Evolutionary conservation across 1,140 invertebrate species (phyloP).

Genomic region (Bombus ignitus): DNA sequence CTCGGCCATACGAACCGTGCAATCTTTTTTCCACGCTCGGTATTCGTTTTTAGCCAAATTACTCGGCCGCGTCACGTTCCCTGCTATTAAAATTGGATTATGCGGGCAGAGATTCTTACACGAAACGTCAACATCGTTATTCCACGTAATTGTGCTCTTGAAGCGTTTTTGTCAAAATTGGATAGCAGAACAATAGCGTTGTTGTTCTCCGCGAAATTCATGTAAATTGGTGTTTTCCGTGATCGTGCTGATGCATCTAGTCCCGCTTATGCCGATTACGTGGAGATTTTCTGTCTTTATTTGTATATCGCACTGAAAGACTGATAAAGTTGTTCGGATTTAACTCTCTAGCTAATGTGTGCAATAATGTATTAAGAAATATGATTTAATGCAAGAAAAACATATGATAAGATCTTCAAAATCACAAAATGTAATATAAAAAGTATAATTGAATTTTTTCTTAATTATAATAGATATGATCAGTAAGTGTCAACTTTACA

Average conservation of each 20-base stretch:
- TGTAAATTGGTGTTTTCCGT: not conserved
- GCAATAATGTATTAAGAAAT: too few species aligned
- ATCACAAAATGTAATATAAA: too few species aligned
- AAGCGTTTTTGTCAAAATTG: not conserved
- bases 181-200: not conserved
- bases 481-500: too few species aligned
- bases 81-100: not conserved
- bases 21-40: not conserved
- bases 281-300: not conserved
- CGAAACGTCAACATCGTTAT: not conserved
- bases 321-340: too few species aligned
- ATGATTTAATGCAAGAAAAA: too few species aligned
- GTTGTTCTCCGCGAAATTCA: not conserved
- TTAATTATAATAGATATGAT: too few species aligned
- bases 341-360: too few species aligned
- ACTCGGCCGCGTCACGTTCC: not conserved
- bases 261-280: not conserved
- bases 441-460: too few species aligned
- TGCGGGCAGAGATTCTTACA: not conserved
- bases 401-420: too few species aligned
- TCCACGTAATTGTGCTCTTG: not conserved
- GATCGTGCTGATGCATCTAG: not conserved
- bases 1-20: not conserved
- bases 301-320: not conserved
- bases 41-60: not conserved